Evolutionary conservation across 2,888 invertebrate species (phyloP).

Genomic region (Epirrhoe tristata): DNA sequence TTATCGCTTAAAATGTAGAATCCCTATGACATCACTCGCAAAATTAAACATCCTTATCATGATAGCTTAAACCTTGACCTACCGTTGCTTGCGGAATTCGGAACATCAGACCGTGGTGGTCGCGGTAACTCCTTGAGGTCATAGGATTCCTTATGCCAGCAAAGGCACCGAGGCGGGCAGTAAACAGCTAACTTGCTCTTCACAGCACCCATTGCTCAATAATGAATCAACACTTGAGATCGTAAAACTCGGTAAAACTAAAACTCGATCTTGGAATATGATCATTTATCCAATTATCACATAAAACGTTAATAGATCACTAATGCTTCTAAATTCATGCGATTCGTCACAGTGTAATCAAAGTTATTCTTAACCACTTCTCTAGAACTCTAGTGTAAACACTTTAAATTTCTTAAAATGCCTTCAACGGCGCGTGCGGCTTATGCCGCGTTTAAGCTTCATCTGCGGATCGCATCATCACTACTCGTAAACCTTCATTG

Average conservation of each 20-base stretch:
- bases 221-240: constrained; percentile 44
- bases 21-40: constrained; percentile 48
- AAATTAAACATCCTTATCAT: constrained; percentile 32
- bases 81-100: constrained; percentile 67
- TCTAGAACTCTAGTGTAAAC: constrained; percentile 33
- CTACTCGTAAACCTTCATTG: constrained; percentile 19
- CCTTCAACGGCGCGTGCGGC: constrained; percentile 36
- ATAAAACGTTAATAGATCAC: constrained; percentile 64
- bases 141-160: constrained; percentile 65
- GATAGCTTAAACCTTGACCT: constrained; percentile 55
- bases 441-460: constrained; percentile 29
- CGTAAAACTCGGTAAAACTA: constrained; percentile 41
- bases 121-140: constrained; percentile 74
- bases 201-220: constrained; percentile 68
- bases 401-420: constrained; percentile 22
- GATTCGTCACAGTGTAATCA: constrained; percentile 67
- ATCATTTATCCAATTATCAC: constrained; percentile 60
- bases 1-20: constrained; percentile 17
- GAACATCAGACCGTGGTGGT: constrained; percentile 64
- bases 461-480: constrained; percentile 38
- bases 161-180: constrained; percentile 59
- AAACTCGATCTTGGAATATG: constrained; percentile 35
- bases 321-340: constrained; percentile 51
- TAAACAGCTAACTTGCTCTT: constrained; percentile 64
- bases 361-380: constrained; percentile 51